Conservation (phyloP, 2,113 vertebrate genomes). For the Gadus macrocephalus region DNA sequence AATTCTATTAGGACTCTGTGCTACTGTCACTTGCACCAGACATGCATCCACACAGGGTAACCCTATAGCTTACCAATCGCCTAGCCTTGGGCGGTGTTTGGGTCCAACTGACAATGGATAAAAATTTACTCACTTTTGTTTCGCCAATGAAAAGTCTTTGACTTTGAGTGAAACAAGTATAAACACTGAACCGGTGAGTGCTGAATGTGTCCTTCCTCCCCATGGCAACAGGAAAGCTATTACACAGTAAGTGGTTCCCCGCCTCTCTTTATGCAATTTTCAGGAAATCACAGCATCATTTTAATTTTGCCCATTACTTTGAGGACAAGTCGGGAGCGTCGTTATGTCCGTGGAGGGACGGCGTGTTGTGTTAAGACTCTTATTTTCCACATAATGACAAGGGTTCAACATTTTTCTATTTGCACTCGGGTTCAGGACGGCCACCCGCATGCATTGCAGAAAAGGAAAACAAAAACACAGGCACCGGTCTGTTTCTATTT, state of each 20-base stretch:
- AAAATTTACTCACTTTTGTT: not conserved
- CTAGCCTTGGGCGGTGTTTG: constrained; percentile 29
- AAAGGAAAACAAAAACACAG: too few species aligned
- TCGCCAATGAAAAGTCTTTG: too few species aligned
- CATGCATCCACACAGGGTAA: constrained; percentile 53
- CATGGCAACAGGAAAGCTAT: constrained; percentile 7
- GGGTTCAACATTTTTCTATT: too few species aligned
- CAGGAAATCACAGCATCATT: not conserved
- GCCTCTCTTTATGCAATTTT: not conserved
- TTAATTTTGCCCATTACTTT: constrained; percentile 5
- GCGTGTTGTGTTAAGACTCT: too few species aligned
- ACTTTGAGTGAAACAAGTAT: too few species aligned
- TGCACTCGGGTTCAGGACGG: too few species aligned
- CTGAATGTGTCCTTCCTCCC: too few species aligned
- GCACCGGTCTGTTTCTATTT: constrained; percentile 52
- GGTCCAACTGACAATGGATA: constrained; percentile 16
- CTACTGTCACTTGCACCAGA: constrained; percentile 23
- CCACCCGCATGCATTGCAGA: too few species aligned
- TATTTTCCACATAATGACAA: too few species aligned
- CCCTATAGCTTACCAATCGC: constrained; percentile 17
- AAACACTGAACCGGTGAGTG: too few species aligned
- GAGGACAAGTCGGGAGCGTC: not conserved
- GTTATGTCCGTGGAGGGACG: too few species aligned
- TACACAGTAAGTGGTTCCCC: not conserved
- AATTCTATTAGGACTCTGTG: constrained; percentile 60